Conservation (phyloP, 2,797 vertebrate genomes). For the Sebastes iracundus region DNA sequence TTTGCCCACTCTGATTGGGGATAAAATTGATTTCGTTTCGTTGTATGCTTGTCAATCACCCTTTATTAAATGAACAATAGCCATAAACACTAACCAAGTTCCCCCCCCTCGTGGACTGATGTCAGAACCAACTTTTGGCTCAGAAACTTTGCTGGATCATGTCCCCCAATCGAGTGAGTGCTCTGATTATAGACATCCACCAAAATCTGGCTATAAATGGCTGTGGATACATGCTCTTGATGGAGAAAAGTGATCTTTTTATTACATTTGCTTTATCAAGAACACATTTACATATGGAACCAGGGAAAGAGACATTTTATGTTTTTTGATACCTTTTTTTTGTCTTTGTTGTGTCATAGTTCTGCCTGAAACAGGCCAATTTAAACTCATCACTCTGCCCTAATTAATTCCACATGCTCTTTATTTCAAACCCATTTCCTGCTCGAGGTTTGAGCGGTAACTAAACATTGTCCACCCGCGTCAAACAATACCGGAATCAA, state of each 20-base stretch:
- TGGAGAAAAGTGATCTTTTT: constrained; percentile 38
- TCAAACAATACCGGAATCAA: constrained; percentile 41
- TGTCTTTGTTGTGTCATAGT: constrained; percentile 29
- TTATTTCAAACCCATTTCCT: constrained; percentile 29
- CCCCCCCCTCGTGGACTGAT: constrained; percentile 6
- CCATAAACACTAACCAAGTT: constrained; percentile 27
- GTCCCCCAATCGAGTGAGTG: constrained; percentile 6
- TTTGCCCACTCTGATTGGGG: constrained; percentile 49
- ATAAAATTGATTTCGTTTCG: constrained; percentile 46
- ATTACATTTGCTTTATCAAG: constrained; percentile 47
- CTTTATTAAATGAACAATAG: constrained; percentile 57
- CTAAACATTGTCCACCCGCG: constrained; percentile 33
- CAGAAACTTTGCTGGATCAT: constrained; percentile 30
- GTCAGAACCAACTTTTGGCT: constrained; percentile 37
- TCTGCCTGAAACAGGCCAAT: constrained; percentile 31
- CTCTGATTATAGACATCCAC: constrained; percentile 51
- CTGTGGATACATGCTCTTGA: not conserved
- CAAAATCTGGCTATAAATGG: not conserved
- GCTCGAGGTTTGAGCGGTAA: constrained; percentile 34
- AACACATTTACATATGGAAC: constrained; percentile 40
- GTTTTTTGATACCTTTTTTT: not conserved
- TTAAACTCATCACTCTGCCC: constrained; percentile 44
- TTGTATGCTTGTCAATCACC: constrained; percentile 59
- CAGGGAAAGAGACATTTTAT: not conserved
- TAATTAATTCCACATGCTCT: constrained; percentile 67